Evolutionary conservation across 2,797 vertebrate species (phyloP), one percentile per base, ranked within the genome.

Genomic region (Sebastes itinus): DNA sequence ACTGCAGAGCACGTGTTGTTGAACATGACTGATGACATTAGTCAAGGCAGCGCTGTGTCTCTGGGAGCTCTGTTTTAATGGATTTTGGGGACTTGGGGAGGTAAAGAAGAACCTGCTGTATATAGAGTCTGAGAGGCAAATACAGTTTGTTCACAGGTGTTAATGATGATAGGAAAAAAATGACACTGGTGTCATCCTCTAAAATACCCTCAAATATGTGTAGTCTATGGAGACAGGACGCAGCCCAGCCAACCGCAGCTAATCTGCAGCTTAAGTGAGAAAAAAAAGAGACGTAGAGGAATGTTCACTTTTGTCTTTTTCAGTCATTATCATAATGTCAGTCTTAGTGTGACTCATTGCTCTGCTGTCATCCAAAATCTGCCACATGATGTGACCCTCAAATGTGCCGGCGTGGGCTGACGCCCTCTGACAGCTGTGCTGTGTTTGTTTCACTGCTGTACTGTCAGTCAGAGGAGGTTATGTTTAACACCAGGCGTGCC

Each of bases 341-440:
- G 42, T 78, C 72, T 56, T 42, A 61, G 74, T 75, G 61, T 78
- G 78, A 91, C 38, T 89, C 87, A 77, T 78, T 56, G 62, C 75
- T 59, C 78, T 16, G 59, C 79, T 87, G 87, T 85, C 82, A 80
- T 78, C 83, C 63, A 74, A 77, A 80, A 76, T 78, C 75, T 46
- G 62, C 69, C 62, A 62, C 74, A 68, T 69, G 73, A 85, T 55
- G 82, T 85, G 88, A 87, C 33, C 75, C 63, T 77, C 52, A 20
- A 18, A 86, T 66, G 78, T 10, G 12, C 20, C 28, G 23, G 61
- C 46, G 23, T 66, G 63, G 76, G 75, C 56, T 75, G 72, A 72
- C 11, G 4, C 25, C 18, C 59, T 70, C 49, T 71, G 87, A 88
- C 91, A 89, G 90, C 78, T 72, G 70, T 76, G 82, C 59, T 71